Evolutionary conservation across 53 echinoderm and acorn worm genomes (phyloP), one percentile per base, ranked within the genome.

Genomic region (Paracentrotus lividus): DNA sequence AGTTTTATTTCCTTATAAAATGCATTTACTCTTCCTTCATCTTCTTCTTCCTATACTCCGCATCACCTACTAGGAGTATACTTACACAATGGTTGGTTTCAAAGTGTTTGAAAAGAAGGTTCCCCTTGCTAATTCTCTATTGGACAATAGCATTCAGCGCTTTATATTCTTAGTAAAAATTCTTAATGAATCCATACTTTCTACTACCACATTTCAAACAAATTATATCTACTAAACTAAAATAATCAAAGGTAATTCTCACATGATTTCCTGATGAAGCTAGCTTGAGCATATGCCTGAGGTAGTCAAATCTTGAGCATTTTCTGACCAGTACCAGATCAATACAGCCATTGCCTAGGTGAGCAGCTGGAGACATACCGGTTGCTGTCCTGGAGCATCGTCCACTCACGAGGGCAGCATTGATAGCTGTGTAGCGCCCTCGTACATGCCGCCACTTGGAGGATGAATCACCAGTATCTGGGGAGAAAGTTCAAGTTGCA

Each of bases 331-430:
- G 93, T 31, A 98, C 90, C 84, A 98, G 95, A 86, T 98, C 98
- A 49, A 98, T 88, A 84, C 98, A 98, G 34, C 98, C 98, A 29
- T 98, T 97, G 12, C 97, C 98, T 4, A 98, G 97, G 77, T 98
- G 98, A 18, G 97, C 97, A 0, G 97, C 94, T 10, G 97, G 98
- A 20, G 97, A 95, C 77, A 98, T 95, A 26, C 98, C 98, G 0
- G 90, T 96, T 24, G 96, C 97, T 13, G 97, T 90, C 93, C 96
- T 95, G 36, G 94, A 88, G 31, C 96, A 96, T 44, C 88, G 93
- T 36, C 97, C 95, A 72, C 97, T 96, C 13, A 97, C 93, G 53
- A 96, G 94, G 34, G 98, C 96, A 51, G 98, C 98, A 85, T 96
- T 97, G 75, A 98, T 93, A 45, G 95, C 95, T 57, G 91, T 97